These are phyloP conservation scores for Ochotona curzoniae DNA, from an alignment of 2,113 vertebrate genomes.

Conservation along the genomic window DNA sequence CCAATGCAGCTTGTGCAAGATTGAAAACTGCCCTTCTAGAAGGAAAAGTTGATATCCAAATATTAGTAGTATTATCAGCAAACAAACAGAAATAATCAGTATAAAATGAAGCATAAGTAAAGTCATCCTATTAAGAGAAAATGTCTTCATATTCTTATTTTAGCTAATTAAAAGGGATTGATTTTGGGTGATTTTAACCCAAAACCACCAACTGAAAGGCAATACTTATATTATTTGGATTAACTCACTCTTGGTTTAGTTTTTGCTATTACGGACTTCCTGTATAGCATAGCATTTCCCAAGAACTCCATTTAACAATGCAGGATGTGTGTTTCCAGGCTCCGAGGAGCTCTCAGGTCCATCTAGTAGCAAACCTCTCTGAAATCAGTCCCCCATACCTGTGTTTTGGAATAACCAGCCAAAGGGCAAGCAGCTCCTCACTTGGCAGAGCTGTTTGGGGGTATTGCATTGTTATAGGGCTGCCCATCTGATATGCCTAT, in stretches of 20 bases:
- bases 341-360: not conserved
- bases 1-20: not conserved
- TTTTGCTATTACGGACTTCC: not conserved
- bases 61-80: not conserved
- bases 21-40: not conserved
- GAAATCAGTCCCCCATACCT: not conserved
- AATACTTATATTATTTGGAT: not conserved
- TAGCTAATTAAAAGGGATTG: not conserved
- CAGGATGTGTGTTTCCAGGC: not conserved
- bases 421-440: not conserved
- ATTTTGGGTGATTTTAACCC: not conserved
- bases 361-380: not conserved
- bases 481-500: constrained; percentile 56
- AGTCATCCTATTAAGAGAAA: not conserved
- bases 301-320: not conserved
- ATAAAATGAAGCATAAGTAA: constrained; percentile 10
- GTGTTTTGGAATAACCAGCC: not conserved
- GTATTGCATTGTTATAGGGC: not conserved
- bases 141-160: not conserved
- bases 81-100: not conserved
- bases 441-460: not conserved
- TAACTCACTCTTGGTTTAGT: not conserved
- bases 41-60: not conserved
- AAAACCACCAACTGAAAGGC: not conserved
- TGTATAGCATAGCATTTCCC: not conserved